Evolutionary conservation across 2,888 invertebrate species (phyloP).

Genomic region (Abrostola tripartita): DNA sequence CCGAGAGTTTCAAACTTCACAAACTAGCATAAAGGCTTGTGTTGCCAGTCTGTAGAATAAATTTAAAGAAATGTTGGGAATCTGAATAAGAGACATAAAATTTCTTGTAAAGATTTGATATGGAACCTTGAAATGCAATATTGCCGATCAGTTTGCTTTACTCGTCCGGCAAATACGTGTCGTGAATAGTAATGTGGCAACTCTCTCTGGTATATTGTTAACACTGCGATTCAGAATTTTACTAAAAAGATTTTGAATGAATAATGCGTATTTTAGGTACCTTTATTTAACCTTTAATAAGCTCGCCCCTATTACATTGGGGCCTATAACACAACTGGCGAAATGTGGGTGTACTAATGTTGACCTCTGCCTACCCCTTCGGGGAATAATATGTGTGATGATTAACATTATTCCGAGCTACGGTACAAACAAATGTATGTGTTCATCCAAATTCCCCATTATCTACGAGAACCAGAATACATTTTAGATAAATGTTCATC

Average conservation of each 20-base stretch:
- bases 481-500: conserved; percentile 9
- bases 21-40: conserved; percentile 13
- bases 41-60: conserved; percentile 22
- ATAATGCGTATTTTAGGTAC: too few relatives aligned
- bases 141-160: conserved; percentile 46
- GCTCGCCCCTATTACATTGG: too few relatives aligned
- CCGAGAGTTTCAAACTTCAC: conserved; percentile 22
- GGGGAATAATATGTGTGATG: background rate
- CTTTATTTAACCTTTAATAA: too few relatives aligned
- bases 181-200: conserved; percentile 35
- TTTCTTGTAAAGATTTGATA: conserved; percentile 44
- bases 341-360: too few relatives aligned
- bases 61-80: conserved; percentile 29
- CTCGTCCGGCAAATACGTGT: conserved; percentile 45
- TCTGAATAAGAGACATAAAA: conserved; percentile 34
- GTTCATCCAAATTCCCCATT: background rate
- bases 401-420: background rate
- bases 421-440: conserved; percentile 3
- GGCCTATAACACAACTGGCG: too few relatives aligned
- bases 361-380: background rate
- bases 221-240: conserved; percentile 27
- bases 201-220: conserved; percentile 45
- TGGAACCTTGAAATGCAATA: conserved; percentile 45
- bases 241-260: conserved; percentile 31
- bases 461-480: background rate